Conservation (phyloP, 1,140 invertebrate species). For the Orussus abietinus region DNA sequence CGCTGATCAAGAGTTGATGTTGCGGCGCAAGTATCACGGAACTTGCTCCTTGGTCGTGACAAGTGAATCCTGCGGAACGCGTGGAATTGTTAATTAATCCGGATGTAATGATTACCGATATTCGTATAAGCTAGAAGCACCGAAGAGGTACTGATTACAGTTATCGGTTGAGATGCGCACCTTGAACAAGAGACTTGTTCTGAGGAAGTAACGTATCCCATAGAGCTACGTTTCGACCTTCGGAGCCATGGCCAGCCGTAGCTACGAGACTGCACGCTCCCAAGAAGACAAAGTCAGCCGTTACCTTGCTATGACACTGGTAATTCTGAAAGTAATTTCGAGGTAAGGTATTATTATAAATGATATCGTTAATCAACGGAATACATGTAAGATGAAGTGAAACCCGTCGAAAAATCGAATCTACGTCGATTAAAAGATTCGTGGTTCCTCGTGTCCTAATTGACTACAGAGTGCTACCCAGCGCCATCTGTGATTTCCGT, state of each 20-base stretch:
- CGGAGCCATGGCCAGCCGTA: slow-evolving; percentile 95
- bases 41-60: slow-evolving; percentile 88
- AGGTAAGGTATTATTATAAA: too few species aligned
- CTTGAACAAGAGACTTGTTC: slow-evolving; percentile 87
- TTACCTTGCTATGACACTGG: slow-evolving; percentile 95
- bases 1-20: slow-evolving; percentile 87
- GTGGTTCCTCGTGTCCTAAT: too few species aligned
- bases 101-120: background rate
- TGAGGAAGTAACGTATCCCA: slow-evolving; percentile 98
- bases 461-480: too few species aligned
- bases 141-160: too few species aligned
- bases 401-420: slow-evolving; percentile 10
- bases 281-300: slow-evolving; percentile 96
- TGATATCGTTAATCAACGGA: too few species aligned
- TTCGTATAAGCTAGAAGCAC: background rate
- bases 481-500: too few species aligned
- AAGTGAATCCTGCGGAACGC: slow-evolving; percentile 80
- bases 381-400: slow-evolving; percentile 34
- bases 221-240: slow-evolving; percentile 95
- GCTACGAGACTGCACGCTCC: slow-evolving; percentile 95
- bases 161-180: too few species aligned
- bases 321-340: slow-evolving; percentile 88
- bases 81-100: background rate
- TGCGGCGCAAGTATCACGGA: slow-evolving; percentile 89
- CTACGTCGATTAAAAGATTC: slow-evolving; percentile 1